Evolutionary conservation across 1,140 invertebrate species (phyloP).

Genomic region (Stratiolaelaps scimitus): DNA sequence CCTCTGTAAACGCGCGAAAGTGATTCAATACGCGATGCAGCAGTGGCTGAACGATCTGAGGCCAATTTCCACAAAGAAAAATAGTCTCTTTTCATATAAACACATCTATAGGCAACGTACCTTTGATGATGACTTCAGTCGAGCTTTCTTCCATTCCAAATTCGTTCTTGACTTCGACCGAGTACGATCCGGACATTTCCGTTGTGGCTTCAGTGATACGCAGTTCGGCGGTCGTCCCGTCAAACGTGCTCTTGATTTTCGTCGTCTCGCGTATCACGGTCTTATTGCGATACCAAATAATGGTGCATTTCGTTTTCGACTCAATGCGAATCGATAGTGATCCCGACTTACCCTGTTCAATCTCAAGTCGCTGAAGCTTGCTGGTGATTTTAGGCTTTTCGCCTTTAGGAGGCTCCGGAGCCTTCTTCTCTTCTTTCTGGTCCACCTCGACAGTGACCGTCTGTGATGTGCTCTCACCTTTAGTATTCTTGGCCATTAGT

Average conservation of each 20-base stretch:
- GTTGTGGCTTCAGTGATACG: constrained; percentile 55
- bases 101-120: constrained; percentile 36
- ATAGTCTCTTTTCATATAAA: not conserved
- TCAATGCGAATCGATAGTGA: constrained; percentile 30
- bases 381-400: constrained; percentile 63
- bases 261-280: constrained; percentile 56
- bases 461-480: constrained; percentile 80
- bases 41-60: not conserved
- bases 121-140: constrained; percentile 58
- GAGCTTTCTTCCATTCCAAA: constrained; percentile 65
- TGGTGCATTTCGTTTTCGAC: constrained; percentile 51
- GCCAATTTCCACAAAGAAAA: not conserved
- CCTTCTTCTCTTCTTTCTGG: constrained; percentile 33
- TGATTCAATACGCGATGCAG: too few species aligned
- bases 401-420: constrained; percentile 41
- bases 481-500: constrained; percentile 77
- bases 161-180: constrained; percentile 64
- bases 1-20: constrained; percentile 30
- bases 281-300: constrained; percentile 71
- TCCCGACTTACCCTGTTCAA: constrained; percentile 15
- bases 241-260: constrained; percentile 57
- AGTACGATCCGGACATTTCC: constrained; percentile 60
- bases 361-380: constrained; percentile 50
- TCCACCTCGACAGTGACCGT: constrained; percentile 55
- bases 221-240: constrained; percentile 62